Conservation (phyloP, 2,888 invertebrate species). For the Tinea trinotella region DNA sequence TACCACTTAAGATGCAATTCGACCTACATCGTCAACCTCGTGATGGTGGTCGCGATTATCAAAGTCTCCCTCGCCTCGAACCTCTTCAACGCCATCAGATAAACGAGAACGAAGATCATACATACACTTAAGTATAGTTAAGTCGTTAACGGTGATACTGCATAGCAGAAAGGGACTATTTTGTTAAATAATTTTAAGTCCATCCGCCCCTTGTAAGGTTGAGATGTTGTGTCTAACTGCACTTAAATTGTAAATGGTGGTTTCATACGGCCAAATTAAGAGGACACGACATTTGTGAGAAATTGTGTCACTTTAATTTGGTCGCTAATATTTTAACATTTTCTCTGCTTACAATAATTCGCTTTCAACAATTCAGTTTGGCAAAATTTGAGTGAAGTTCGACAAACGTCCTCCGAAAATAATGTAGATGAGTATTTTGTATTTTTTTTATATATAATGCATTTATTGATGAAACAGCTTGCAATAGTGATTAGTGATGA, state of each 20-base stretch:
- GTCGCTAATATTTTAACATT: slow-evolving; percentile 39
- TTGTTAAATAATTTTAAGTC: slow-evolving; percentile 66
- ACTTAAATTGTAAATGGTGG: slow-evolving; percentile 70
- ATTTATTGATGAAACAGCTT: background rate
- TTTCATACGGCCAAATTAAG: slow-evolving; percentile 26
- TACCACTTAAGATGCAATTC: slow-evolving; percentile 73
- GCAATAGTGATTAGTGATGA: background rate
- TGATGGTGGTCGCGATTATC: slow-evolving; percentile 67
- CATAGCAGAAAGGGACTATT: slow-evolving; percentile 63
- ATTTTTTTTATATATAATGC: slow-evolving; percentile 4
- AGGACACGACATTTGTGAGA: slow-evolving; percentile 28
- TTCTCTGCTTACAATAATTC: slow-evolving; percentile 27
- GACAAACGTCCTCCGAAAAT: slow-evolving; percentile 51
- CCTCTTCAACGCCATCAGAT: slow-evolving; percentile 69
- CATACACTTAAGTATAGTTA: slow-evolving; percentile 52
- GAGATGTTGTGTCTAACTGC: slow-evolving; percentile 71
- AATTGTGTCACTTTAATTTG: slow-evolving; percentile 24
- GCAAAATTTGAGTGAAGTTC: slow-evolving; percentile 63
- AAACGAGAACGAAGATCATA: slow-evolving; percentile 38
- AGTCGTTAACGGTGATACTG: slow-evolving; percentile 66
- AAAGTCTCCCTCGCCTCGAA: slow-evolving; percentile 66
- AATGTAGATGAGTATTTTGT: background rate
- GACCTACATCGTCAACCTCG: slow-evolving; percentile 70
- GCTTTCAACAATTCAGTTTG: slow-evolving; percentile 32
- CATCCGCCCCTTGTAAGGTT: slow-evolving; percentile 30